phyloP scores from a whole-genome alignment of 2,113 vertebrate genomes.

The Chaetorhynchus papuensis region DNA sequence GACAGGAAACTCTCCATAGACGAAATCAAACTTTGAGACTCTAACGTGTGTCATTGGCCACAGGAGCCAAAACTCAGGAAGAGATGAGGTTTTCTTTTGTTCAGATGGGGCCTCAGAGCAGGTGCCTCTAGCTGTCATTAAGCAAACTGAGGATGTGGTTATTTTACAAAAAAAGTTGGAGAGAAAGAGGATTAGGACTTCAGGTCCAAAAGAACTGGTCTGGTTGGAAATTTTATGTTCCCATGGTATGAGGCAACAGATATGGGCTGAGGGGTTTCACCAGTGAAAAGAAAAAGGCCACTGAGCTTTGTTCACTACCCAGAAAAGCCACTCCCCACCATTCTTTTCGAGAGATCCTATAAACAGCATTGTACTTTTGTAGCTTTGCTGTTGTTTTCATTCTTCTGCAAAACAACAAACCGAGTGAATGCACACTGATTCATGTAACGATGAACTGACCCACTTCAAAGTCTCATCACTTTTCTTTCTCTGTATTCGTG shows the following conservation, averaged over 20 bases:
- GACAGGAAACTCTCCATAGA: neutral
- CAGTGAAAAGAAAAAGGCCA: neutral
- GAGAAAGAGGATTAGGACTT: neutral
- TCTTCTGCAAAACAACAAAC: neutral
- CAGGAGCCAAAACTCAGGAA: neutral
- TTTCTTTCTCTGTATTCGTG: neutral
- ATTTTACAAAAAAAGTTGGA: neutral
- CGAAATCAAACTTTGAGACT: neutral
- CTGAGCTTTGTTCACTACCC: neutral
- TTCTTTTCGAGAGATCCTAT: neutral
- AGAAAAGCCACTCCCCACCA: neutral
- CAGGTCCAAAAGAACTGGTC: neutral
- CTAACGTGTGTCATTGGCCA: neutral
- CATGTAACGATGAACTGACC: neutral
- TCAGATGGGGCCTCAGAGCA: neutral
- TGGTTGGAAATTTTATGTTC: neutral
- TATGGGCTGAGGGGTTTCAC: neutral
- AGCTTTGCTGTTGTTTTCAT: neutral
- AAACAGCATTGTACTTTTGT: neutral
- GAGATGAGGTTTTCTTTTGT: neutral
- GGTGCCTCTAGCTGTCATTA: neutral
- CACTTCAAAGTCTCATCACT: neutral
- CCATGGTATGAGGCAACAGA: neutral
- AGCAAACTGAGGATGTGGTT: neutral
- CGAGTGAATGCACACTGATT: neutral